Evolutionary conservation across 1,140 invertebrate genomes (phyloP).

Genomic region (Oppia nitens): DNA sequence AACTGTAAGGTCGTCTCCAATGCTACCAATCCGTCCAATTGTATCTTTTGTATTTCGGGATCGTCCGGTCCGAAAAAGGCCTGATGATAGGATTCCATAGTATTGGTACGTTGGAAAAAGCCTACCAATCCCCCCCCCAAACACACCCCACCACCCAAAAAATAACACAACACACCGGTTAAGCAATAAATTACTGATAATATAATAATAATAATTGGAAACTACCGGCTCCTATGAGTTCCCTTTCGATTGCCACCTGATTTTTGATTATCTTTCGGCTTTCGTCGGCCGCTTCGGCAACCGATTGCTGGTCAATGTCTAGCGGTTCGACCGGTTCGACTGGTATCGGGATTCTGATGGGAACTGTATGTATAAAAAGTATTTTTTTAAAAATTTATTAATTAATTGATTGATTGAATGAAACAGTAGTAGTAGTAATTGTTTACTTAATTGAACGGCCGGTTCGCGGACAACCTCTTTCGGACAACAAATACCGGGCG

Average conservation of each 20-base stretch:
- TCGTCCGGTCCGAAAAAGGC: constrained; percentile 14
- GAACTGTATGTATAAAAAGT: background rate
- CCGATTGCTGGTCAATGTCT: constrained; percentile 1
- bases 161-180: too few relatives aligned
- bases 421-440: too few relatives aligned
- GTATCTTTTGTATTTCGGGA: constrained; percentile 6
- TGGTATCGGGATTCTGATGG: constrained; percentile 5
- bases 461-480: background rate
- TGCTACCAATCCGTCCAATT: constrained; percentile 11
- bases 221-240: constrained; percentile 5
- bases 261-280: constrained; percentile 6
- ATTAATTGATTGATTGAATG: background rate
- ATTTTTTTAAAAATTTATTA: background rate
- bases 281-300: constrained; percentile 8
- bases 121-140: constrained; percentile 10
- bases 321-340: background rate
- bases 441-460: background rate
- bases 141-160: too few relatives aligned
- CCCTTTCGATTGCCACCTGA: constrained; percentile 5
- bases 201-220: background rate
- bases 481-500: constrained; percentile 14
- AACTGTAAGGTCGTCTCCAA: constrained; percentile 14
- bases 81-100: constrained; percentile 16
- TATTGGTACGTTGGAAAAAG: constrained; percentile 7
- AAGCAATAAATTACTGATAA: too few relatives aligned